Percentiles rank a stretch among this genome's conserved stretches.
Conservation (phyloP, 2,113 vertebrate genomes). For the Grallaria varia region DNA sequence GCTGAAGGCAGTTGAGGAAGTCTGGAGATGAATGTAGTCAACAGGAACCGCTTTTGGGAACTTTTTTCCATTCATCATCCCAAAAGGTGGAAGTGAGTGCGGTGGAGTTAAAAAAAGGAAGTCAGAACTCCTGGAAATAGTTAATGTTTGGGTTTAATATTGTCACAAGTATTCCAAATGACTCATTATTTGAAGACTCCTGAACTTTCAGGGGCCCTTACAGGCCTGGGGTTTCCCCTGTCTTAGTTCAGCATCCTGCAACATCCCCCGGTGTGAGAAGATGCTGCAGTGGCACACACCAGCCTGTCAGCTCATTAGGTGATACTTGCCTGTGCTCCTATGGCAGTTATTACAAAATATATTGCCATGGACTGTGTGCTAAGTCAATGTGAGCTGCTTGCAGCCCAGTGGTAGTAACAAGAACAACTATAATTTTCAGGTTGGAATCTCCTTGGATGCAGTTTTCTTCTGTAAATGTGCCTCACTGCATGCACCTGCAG, state of each 20-base stretch:
- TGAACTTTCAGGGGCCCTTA: background rate
- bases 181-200: background rate
- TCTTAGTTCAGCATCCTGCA: background rate
- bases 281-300: background rate
- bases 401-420: background rate
- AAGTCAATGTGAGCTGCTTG: background rate
- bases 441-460: background rate
- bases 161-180: background rate
- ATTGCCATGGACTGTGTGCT: accelerated
- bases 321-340: too few species aligned
- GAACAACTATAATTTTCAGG: background rate
- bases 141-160: background rate
- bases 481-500: accelerated
- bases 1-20: background rate
- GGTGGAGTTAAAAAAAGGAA: background rate
- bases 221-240: background rate
- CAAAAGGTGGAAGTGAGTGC: background rate
- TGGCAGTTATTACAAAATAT: accelerated
- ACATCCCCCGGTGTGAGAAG: background rate
- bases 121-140: background rate
- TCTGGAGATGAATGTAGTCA: background rate
- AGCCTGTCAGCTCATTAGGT: background rate
- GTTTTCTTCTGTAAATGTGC: background rate
- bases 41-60: background rate
- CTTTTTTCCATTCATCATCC: background rate